A percentile compares a stretch with the other conserved stretches of the same genome.
phyloP scores from a whole-genome alignment of 2,113 vertebrate genomes.

The human (Homo sapiens) region DNA sequence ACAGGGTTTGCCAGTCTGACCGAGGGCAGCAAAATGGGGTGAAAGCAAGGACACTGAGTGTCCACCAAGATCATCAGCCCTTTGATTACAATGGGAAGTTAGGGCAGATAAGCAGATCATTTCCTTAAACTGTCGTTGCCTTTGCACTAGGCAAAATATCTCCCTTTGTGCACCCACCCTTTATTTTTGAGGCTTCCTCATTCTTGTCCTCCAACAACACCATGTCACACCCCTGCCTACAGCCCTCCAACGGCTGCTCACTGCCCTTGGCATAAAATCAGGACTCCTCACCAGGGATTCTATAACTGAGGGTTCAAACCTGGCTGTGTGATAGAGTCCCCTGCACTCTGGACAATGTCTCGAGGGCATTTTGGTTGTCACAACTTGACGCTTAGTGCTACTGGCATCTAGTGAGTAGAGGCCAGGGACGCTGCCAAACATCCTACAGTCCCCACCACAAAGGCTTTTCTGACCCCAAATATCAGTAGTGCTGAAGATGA shows the following conservation, averaged over 20 bases:
- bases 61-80: not conserved
- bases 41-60: not conserved
- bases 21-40: not conserved
- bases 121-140: not conserved
- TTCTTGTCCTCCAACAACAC: not conserved
- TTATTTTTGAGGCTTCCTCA: not conserved
- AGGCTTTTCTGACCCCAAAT: not conserved
- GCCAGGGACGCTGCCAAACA: not conserved
- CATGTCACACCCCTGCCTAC: not conserved
- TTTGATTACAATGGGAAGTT: not conserved
- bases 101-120: not conserved
- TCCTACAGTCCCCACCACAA: not conserved
- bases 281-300: not conserved
- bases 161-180: not conserved
- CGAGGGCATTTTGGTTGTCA: not conserved
- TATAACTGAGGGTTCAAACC: not conserved
- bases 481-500: accelerated
- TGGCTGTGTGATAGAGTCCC: not conserved
- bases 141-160: not conserved
- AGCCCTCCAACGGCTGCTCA: not conserved
- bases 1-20: not conserved
- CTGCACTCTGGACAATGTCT: not conserved
- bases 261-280: not conserved
- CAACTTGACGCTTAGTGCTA: not conserved
- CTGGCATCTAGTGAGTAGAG: not conserved